Evolutionary conservation across 2,113 vertebrate genomes (phyloP), one percentile per base, ranked within the genome.

Genomic region (Microtus ochrogaster): DNA sequence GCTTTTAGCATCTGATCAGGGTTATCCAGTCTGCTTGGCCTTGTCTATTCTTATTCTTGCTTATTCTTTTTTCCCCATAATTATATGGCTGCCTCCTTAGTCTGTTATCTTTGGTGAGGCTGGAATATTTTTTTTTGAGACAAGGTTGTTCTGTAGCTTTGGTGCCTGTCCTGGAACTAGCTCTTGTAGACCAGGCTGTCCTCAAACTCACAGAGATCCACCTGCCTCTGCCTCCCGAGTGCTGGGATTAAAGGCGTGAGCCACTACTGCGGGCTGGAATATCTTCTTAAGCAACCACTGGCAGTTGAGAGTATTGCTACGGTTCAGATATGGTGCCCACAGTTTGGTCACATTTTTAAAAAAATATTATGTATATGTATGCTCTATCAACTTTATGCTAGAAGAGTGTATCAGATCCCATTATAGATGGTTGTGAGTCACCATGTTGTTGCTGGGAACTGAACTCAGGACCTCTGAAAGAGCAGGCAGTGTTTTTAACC

Each of bases 21-120:
- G 16, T 72, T 84, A 77, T 14, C 33, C 39, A 44, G 79, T 72
- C 41, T 95, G 55, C 0, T 93, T 55, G 65, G 41, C 33, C 74
- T 88, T 93, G 33, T 88, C 16, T 92, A 12, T 33, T 73, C 78
- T 81, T 79, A 66, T 72, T 92, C 61, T 85, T 91, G 39, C 19
- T 33, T 88, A 4, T 77, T 91, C 26, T 66, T 66, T 19, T 21
- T 63, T 63, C 41, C 66, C 63, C 24, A 41, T 78, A 26, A 66
- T 90, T 66, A 30, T 77, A 19, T 47, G 88, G 39, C 39, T 94
- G 14, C 16, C 28, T 89, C 65, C 52, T 86, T 86, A 16, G 44
- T 90, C 63, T 90, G 24, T 78, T 24, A 41, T 95, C 16, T 61
- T 83, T 65, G 87, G 66, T 82, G 78, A 93, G 58, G 86, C 74